Percentiles rank a stretch among this genome's conserved stretches.
These are phyloP conservation scores for Epinotia bilunana DNA, from an alignment of 2,888 invertebrate genomes.

Conservation along the genomic window DNA sequence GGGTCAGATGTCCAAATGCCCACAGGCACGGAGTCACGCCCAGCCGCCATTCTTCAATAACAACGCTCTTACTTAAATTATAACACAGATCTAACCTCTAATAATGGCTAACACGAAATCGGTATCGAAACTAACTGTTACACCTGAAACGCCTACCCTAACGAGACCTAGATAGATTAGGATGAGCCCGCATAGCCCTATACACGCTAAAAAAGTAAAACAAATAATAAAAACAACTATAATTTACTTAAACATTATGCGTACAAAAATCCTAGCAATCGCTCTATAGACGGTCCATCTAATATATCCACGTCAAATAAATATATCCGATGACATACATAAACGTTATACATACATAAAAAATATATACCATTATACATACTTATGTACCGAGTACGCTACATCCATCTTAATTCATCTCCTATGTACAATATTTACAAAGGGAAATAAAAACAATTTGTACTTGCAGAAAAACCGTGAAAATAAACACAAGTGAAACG, in stretches of 20 bases:
- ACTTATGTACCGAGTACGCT: conserved; percentile 69
- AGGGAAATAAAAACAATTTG: conserved; percentile 84
- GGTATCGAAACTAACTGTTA: conserved; percentile 63
- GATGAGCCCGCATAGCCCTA: conserved; percentile 60
- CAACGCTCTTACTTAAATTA: conserved; percentile 60
- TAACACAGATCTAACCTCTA: conserved; percentile 71
- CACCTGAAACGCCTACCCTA: conserved; percentile 68
- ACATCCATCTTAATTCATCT: conserved; percentile 66
- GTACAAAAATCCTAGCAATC: conserved; percentile 79
- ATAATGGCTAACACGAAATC: conserved; percentile 66
- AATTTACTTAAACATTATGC: conserved; percentile 83
- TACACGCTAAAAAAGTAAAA: conserved; percentile 71
- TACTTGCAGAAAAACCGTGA: conserved; percentile 83
- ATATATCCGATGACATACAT: conserved; percentile 78
- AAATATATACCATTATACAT: conserved; percentile 75
- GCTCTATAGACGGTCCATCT: conserved; percentile 68
- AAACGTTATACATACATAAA: conserved; percentile 79
- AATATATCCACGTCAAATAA: conserved; percentile 76
- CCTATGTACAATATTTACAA: conserved; percentile 84
- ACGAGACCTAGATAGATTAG: conserved; percentile 67
- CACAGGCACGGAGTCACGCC: conserved; percentile 1
- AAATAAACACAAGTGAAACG: conserved; percentile 69
- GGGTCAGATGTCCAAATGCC: not conserved
- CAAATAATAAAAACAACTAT: conserved; percentile 81
- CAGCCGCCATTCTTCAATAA: conserved; percentile 45